Percentiles rank a stretch among this genome's conserved stretches.
These are phyloP conservation scores for Polymixis flavicincta DNA, from an alignment of 2,888 invertebrate species.

Conservation along the genomic window DNA sequence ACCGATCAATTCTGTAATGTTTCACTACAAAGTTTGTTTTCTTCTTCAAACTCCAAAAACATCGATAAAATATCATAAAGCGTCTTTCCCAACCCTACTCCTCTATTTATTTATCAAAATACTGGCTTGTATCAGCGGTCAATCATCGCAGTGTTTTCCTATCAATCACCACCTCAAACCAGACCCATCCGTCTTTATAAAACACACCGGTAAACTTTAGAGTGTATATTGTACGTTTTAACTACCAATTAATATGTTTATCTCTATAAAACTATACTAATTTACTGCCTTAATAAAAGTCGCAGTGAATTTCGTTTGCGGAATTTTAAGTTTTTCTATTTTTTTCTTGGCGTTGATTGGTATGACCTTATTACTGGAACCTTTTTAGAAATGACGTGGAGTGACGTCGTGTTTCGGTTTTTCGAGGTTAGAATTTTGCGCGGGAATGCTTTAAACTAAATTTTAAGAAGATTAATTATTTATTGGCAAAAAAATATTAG, in stretches of 20 bases:
- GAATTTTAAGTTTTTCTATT: slow-evolving; percentile 62
- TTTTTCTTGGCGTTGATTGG: slow-evolving; percentile 59
- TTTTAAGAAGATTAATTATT: background rate
- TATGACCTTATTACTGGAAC: slow-evolving; percentile 57
- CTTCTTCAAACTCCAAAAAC: background rate
- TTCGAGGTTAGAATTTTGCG: slow-evolving; percentile 19
- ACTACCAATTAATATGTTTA: slow-evolving; percentile 86
- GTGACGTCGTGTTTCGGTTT: slow-evolving; percentile 6
- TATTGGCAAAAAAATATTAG: background rate
- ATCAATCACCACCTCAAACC: slow-evolving; percentile 81
- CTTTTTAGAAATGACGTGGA: slow-evolving; percentile 41
- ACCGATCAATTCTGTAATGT: background rate
- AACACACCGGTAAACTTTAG: slow-evolving; percentile 81
- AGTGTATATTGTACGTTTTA: slow-evolving; percentile 85
- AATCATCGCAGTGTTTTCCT: slow-evolving; percentile 87
- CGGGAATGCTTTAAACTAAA: background rate
- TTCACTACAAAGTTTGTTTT: no score
- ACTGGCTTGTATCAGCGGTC: slow-evolving; percentile 87
- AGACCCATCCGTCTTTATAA: slow-evolving; percentile 89
- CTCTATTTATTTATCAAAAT: slow-evolving; percentile 87
- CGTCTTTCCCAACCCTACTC: slow-evolving; percentile 70
- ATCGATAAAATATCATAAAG: slow-evolving; percentile 50
- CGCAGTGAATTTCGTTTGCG: slow-evolving; percentile 60
- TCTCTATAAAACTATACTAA: slow-evolving; percentile 78
- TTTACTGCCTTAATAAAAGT: slow-evolving; percentile 84